Conservation (phyloP, 2,888 invertebrate species). For the Deroplatys truncata region DNA sequence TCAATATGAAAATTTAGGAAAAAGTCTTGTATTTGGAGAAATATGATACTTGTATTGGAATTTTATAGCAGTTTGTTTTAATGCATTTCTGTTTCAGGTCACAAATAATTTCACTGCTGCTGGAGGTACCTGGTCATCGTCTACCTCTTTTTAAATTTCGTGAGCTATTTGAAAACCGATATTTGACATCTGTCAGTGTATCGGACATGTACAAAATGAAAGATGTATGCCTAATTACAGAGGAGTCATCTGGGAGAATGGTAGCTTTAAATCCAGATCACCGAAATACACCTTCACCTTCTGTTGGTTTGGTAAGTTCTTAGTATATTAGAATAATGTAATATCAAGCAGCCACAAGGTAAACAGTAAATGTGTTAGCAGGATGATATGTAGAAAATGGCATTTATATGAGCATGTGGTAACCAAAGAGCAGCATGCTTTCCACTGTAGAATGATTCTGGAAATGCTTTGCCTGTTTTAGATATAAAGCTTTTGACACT, state of each 20-base stretch:
- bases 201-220: conserved; percentile 69
- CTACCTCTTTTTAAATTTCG: conserved; percentile 78
- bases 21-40: too few species aligned
- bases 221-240: conserved; percentile 72
- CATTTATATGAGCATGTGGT: too few species aligned
- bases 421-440: too few species aligned
- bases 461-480: too few species aligned
- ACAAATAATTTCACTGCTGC: conserved; percentile 61
- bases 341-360: too few species aligned
- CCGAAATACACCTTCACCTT: conserved; percentile 54
- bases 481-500: too few species aligned
- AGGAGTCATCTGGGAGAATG: conserved; percentile 62
- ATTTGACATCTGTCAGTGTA: conserved; percentile 68
- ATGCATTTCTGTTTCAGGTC: conserved; percentile 47
- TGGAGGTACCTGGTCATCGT: conserved; percentile 68
- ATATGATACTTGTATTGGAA: too few species aligned
- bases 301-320: background rate
- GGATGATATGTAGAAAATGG: too few species aligned
- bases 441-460: too few species aligned
- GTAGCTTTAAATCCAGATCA: conserved; percentile 63
- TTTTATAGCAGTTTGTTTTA: too few species aligned
- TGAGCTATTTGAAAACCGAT: conserved; percentile 77
- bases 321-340: background rate
- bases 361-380: too few species aligned
- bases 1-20: too few species aligned